These are phyloP conservation scores for Euproctis similis DNA, from an alignment of 2,888 invertebrate genomes.

Conservation along the genomic window DNA sequence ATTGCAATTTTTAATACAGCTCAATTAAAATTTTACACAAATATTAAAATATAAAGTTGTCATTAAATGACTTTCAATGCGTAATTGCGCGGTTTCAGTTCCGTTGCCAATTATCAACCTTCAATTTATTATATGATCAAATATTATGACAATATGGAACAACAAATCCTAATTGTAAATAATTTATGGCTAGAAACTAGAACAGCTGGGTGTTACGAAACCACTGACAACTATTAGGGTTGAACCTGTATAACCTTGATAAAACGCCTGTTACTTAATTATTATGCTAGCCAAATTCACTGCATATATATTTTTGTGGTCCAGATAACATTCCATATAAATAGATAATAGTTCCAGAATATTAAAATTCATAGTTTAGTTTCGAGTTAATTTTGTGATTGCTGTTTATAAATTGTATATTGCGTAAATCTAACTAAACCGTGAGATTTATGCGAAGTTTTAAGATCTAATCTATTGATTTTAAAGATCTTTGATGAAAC, in stretches of 20 bases:
- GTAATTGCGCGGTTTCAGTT: too few relatives aligned
- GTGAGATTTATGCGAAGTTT: too few relatives aligned
- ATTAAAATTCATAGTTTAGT: conserved; percentile 19
- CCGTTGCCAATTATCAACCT: too few relatives aligned
- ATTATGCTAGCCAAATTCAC: conserved; percentile 71
- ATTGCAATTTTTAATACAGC: too few relatives aligned
- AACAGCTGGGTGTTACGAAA: conserved; percentile 53
- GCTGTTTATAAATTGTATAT: too few relatives aligned
- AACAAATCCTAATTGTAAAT: conserved; percentile 61
- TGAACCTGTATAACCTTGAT: conserved; percentile 59
- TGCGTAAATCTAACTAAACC: too few relatives aligned
- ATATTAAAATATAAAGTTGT: too few relatives aligned
- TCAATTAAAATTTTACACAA: too few relatives aligned
- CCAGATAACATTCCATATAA: conserved; percentile 24
- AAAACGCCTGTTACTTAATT: conserved; percentile 71
- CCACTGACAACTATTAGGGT: conserved; percentile 54
- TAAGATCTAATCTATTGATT: too few relatives aligned
- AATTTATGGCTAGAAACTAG: conserved; percentile 61
- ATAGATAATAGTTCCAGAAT: conserved; percentile 12
- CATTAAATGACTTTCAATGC: too few relatives aligned
- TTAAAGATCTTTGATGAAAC: too few relatives aligned
- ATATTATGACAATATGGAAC: conserved; percentile 50
- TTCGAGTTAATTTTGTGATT: too few relatives aligned
- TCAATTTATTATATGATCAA: conserved; percentile 33
- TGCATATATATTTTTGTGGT: conserved; percentile 46